phyloP scores from a whole-genome alignment of 2,888 invertebrate species.

The Ophion ellenae region DNA sequence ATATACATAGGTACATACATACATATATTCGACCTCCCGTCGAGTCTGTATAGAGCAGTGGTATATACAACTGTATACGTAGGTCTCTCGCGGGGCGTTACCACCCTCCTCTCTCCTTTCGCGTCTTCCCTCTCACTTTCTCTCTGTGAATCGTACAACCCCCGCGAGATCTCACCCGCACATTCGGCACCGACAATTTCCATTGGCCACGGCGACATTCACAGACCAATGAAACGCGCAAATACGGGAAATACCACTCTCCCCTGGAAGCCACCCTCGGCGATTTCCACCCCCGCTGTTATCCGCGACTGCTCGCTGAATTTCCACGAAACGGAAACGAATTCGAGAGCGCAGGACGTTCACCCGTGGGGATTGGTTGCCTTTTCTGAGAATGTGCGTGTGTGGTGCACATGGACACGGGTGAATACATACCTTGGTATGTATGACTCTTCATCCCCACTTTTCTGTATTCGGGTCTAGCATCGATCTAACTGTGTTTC shows the following conservation, averaged over 20 bases:
- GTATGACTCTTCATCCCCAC: slow-evolving; percentile 36
- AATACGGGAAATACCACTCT: slow-evolving; percentile 76
- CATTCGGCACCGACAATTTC: slow-evolving; percentile 81
- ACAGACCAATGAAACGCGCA: slow-evolving; percentile 82
- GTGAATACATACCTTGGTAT: background rate
- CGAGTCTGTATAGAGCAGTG: slow-evolving; percentile 40
- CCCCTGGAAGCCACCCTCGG: slow-evolving; percentile 50
- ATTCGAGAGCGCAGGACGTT: slow-evolving; percentile 71
- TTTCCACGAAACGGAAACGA: slow-evolving; percentile 67
- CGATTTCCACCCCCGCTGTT: slow-evolving; percentile 38
- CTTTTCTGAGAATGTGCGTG: slow-evolving; percentile 61
- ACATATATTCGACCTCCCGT: background rate
- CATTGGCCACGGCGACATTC: slow-evolving; percentile 83
- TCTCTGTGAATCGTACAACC: slow-evolving; percentile 62
- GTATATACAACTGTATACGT: slow-evolving; percentile 22
- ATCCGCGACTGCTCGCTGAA: slow-evolving; percentile 51
- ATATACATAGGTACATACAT: background rate
- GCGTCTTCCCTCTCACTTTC: background rate
- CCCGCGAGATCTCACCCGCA: slow-evolving; percentile 69
- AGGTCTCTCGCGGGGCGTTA: slow-evolving; percentile 76
- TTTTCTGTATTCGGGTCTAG: slow-evolving; percentile 48
- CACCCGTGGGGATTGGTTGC: slow-evolving; percentile 59
- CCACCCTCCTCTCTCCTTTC: slow-evolving; percentile 72
- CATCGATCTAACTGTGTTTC: slow-evolving; percentile 57
- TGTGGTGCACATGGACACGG: slow-evolving; percentile 27